Evolutionary conservation across 1,140 invertebrate species (phyloP).

Genomic region (Amphibalanus amphitrite): DNA sequence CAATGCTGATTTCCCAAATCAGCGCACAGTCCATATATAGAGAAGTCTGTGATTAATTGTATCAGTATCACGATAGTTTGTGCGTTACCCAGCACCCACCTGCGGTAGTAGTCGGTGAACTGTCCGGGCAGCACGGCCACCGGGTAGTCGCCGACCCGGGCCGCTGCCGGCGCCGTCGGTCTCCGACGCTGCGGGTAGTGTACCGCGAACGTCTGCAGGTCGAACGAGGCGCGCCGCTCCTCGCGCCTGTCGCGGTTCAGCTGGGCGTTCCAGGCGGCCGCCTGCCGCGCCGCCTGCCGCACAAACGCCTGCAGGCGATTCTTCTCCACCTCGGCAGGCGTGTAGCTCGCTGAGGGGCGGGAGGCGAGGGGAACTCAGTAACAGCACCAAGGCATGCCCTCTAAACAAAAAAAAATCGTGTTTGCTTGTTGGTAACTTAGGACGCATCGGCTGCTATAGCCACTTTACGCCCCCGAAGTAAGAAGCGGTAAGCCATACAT

Average conservation of each 20-base stretch:
- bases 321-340: conserved; percentile 28
- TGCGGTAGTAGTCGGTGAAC: conserved; percentile 66
- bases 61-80: not conserved
- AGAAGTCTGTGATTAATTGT: too few relatives aligned
- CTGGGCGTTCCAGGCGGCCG: conserved; percentile 68
- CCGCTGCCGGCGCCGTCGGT: conserved; percentile 28
- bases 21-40: too few relatives aligned
- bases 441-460: too few relatives aligned
- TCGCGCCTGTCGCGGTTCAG: conserved; percentile 59
- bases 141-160: conserved; percentile 59
- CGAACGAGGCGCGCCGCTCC: conserved; percentile 44
- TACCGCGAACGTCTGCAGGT: conserved; percentile 55
- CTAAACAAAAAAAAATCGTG: too few relatives aligned
- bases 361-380: too few relatives aligned
- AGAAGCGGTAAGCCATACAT: too few relatives aligned
- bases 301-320: conserved; percentile 42
- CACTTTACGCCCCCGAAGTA: too few relatives aligned
- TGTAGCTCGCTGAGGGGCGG: conserved; percentile 33
- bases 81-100: conserved; percentile 29
- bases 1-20: too few relatives aligned
- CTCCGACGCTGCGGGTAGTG: conserved; percentile 40
- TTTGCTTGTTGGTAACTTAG: too few relatives aligned
- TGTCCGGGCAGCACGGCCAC: conserved; percentile 82
- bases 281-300: conserved; percentile 68
- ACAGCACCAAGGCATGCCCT: too few relatives aligned